Conservation (phyloP, 2,888 invertebrate species). For the Beris morrisii region DNA sequence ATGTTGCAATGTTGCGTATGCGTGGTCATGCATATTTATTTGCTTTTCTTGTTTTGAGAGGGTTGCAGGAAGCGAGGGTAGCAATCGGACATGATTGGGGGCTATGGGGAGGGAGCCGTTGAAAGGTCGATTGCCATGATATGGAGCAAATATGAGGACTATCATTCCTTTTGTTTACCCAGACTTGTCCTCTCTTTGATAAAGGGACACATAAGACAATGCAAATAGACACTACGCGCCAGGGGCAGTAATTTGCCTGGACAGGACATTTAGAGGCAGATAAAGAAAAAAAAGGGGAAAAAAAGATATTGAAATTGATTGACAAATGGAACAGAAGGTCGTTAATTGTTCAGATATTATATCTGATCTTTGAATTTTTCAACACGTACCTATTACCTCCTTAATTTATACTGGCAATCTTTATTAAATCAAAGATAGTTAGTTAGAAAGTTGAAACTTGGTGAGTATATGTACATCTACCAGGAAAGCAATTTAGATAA, state of each 20-base stretch:
- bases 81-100: background rate
- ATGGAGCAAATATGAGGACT: slow-evolving; percentile 26
- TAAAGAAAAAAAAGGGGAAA: too few relatives aligned
- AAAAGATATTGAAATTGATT: too few relatives aligned
- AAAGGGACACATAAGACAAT: slow-evolving; percentile 4
- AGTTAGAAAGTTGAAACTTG: too few relatives aligned
- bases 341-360: too few relatives aligned
- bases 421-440: too few relatives aligned
- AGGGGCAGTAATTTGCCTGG: slow-evolving; percentile 6
- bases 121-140: slow-evolving; percentile 22
- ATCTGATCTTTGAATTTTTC: too few relatives aligned
- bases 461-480: too few relatives aligned
- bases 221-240: slow-evolving; percentile 1
- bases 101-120: background rate
- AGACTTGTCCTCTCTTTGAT: slow-evolving; percentile 10
- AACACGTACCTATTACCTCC: too few relatives aligned
- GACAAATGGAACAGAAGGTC: too few relatives aligned
- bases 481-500: too few relatives aligned
- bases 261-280: background rate
- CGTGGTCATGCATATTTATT: slow-evolving; percentile 29
- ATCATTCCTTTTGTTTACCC: slow-evolving; percentile 22
- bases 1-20: slow-evolving; percentile 30
- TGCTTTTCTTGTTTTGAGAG: slow-evolving; percentile 18
- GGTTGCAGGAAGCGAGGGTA: background rate
- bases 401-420: too few relatives aligned